Evolutionary conservation across 1,140 invertebrate genomes (phyloP).

Genomic region (Lysiphlebus fabarum): DNA sequence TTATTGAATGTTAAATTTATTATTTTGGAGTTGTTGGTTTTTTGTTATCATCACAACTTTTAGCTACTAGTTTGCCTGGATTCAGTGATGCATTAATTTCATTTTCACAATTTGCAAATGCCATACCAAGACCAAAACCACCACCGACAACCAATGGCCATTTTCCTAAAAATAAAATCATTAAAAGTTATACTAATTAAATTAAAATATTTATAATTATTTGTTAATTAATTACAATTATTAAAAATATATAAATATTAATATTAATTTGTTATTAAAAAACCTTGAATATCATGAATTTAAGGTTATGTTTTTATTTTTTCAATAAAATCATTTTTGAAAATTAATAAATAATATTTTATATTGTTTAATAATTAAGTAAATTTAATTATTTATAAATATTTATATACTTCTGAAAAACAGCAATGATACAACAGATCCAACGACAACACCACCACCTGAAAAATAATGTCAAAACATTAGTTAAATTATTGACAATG

Average conservation of each 20-base stretch:
- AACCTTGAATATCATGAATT: neutral
- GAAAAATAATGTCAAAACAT: slow-evolving; percentile 39
- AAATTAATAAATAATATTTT: slow-evolving; percentile 4
- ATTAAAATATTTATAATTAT: neutral
- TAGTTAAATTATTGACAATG: slow-evolving; percentile 13
- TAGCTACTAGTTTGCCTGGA: slow-evolving; percentile 24
- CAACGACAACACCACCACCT: slow-evolving; percentile 68
- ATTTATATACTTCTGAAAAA: slow-evolving; percentile 58
- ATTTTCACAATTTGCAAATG: slow-evolving; percentile 74
- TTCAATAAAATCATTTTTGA: neutral
- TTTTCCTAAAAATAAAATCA: slow-evolving; percentile 53
- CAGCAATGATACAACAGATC: slow-evolving; percentile 66
- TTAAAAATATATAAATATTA: neutral
- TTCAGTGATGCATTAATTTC: slow-evolving; percentile 55
- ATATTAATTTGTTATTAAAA: neutral
- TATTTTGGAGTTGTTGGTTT: neutral
- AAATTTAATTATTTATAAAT: slow-evolving; percentile 6
- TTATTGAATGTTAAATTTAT: neutral
- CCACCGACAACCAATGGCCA: slow-evolving; percentile 71
- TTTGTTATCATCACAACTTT: slow-evolving; percentile 20
- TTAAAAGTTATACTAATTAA: slow-evolving; percentile 1
- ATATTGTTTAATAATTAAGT: neutral
- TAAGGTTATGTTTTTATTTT: neutral
- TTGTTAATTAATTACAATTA: neutral
- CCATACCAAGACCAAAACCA: slow-evolving; percentile 72